A percentile compares a stretch with the other conserved stretches of the same genome.
Conservation (phyloP, 2,888 invertebrate species). For the Pimpla rufipes region DNA sequence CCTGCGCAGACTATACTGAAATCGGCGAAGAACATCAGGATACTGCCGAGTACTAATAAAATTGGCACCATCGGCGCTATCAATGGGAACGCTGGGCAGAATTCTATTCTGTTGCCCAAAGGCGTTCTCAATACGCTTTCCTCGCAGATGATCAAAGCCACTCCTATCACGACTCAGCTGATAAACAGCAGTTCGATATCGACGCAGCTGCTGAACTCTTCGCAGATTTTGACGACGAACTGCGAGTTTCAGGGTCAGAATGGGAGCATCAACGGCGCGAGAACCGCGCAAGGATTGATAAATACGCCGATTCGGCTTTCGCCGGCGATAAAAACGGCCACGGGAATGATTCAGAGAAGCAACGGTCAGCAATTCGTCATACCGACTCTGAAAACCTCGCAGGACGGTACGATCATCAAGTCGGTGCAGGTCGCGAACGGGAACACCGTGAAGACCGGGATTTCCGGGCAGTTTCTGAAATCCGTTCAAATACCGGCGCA, state of each 20-base stretch:
- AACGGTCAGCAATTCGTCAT: constrained; percentile 77
- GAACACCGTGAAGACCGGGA: constrained; percentile 63
- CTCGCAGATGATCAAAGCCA: constrained; percentile 78
- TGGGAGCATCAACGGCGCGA: constrained; percentile 65
- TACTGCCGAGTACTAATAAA: constrained; percentile 76
- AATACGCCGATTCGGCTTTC: constrained; percentile 75
- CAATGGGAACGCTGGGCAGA: constrained; percentile 70
- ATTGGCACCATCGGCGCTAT: constrained; percentile 50
- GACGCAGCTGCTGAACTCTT: constrained; percentile 75
- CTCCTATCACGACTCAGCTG: constrained; percentile 77
- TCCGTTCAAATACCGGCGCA: constrained; percentile 79
- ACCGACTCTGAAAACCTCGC: constrained; percentile 74
- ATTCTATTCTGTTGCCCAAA: constrained; percentile 80
- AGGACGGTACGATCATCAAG: constrained; percentile 64
- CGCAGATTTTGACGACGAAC: constrained; percentile 73
- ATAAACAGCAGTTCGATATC: constrained; percentile 75
- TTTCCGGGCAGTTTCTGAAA: constrained; percentile 73
- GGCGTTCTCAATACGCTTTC: constrained; percentile 77
- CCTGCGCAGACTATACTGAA: constrained; percentile 79
- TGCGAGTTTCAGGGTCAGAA: constrained; percentile 75
- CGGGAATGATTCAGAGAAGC: constrained; percentile 73
- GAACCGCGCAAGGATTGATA: constrained; percentile 72
- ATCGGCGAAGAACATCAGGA: constrained; percentile 77
- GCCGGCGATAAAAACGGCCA: constrained; percentile 74
- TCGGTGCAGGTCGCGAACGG: constrained; percentile 65